Evolutionary conservation across 2,113 vertebrate species (phyloP).

Genomic region (Mystacornis crossleyi): DNA sequence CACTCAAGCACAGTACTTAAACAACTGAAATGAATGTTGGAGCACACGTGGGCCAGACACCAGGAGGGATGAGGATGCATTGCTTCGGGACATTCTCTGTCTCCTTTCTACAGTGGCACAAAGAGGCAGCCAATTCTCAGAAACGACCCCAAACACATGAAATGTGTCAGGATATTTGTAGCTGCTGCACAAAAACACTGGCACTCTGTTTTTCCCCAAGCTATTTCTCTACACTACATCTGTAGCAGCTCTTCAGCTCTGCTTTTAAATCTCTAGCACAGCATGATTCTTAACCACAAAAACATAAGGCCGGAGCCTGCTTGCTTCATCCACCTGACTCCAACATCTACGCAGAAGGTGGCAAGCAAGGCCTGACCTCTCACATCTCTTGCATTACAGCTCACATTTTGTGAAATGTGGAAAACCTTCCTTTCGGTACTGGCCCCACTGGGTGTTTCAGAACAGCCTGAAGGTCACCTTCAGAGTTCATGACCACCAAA

Average conservation of each 20-base stretch:
- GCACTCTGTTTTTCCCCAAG: neutral
- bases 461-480: neutral
- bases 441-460: neutral
- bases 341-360: neutral
- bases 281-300: neutral
- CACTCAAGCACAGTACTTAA: conserved; percentile 73
- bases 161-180: neutral
- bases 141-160: neutral
- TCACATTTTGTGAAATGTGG: neutral
- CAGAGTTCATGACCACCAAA: neutral
- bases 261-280: neutral
- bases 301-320: neutral
- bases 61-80: neutral
- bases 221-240: neutral
- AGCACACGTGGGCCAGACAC: neutral
- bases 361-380: neutral
- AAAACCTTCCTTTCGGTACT: neutral
- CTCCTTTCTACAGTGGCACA: neutral
- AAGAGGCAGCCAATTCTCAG: neutral
- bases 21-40: conserved; percentile 47
- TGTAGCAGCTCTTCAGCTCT: neutral
- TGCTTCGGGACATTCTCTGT: neutral
- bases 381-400: neutral
- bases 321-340: neutral
- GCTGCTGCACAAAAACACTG: neutral